phyloP scores from a whole-genome alignment of 2,888 invertebrate species.

The Ectobius pallidus region DNA sequence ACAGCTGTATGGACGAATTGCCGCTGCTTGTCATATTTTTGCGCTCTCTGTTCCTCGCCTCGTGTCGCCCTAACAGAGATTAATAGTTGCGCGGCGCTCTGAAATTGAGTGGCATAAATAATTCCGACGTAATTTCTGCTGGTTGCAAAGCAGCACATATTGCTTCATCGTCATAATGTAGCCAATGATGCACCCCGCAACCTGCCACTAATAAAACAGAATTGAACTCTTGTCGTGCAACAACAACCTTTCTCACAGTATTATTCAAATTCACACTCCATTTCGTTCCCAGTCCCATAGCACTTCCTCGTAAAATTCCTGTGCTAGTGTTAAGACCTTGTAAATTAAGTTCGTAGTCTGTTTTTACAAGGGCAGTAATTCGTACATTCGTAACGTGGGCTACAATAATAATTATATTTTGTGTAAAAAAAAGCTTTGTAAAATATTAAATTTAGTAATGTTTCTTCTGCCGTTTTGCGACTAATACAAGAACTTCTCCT shows the following conservation, averaged over 20 bases:
- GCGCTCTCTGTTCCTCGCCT: not conserved
- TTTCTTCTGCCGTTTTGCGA: no score
- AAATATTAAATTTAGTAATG: no score
- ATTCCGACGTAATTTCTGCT: conserved; percentile 28
- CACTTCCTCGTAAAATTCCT: no score
- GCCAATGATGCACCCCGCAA: conserved; percentile 2
- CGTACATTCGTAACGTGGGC: no score
- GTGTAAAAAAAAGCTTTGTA: no score
- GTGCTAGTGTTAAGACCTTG: no score
- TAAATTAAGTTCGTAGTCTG: no score
- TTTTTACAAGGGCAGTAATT: no score
- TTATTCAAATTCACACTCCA: no score
- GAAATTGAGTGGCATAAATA: conserved; percentile 32
- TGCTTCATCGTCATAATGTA: conserved; percentile 23
- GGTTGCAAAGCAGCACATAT: conserved; percentile 23
- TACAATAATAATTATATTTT: no score
- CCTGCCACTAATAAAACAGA: not conserved
- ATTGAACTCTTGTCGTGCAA: not conserved
- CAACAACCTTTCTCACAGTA: not conserved
- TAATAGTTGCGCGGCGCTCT: conserved; percentile 17
- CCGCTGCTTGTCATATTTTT: not conserved
- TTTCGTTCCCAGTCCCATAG: no score
- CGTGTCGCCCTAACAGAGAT: conserved; percentile 26
- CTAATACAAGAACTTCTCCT: no score
- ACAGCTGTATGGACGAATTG: not conserved